Evolutionary conservation across 2,888 invertebrate species (phyloP).

Genomic region (Chalcosyrphus nemorum): DNA sequence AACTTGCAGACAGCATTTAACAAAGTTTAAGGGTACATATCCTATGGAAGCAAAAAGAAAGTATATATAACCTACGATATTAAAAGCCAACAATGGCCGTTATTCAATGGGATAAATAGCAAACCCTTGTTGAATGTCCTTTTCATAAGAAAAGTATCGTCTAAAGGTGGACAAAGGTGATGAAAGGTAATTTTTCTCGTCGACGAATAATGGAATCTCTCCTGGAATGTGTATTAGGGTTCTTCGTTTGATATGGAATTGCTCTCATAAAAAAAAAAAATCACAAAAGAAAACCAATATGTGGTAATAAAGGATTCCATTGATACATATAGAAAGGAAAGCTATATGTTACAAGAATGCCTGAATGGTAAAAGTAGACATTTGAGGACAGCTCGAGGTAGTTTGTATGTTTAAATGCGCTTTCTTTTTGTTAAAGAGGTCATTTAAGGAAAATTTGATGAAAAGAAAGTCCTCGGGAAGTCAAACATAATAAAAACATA

Average conservation of each 20-base stretch:
- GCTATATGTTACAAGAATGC: neutral
- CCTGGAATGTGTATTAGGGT: conserved; percentile 20
- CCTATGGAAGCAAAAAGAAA: neutral
- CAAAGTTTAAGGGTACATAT: neutral
- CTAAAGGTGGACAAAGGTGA: conserved; percentile 21
- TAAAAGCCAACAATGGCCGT: conserved; percentile 24
- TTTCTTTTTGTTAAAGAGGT: too few relatives aligned
- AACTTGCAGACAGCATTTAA: neutral
- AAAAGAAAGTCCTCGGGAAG: too few relatives aligned
- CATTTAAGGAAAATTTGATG: neutral
- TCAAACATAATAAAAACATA: too few relatives aligned
- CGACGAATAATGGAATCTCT: conserved; percentile 4
- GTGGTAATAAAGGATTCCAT: conserved; percentile 4
- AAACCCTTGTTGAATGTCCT: conserved; percentile 31
- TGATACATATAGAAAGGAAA: neutral
- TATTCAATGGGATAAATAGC: conserved; percentile 17
- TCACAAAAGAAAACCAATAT: conserved; percentile 20
- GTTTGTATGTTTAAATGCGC: too few relatives aligned
- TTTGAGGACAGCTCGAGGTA: too few relatives aligned
- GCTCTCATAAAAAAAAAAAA: conserved; percentile 14
- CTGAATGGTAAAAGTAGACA: too few relatives aligned
- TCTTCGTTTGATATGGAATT: conserved; percentile 5
- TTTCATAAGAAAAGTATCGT: neutral
- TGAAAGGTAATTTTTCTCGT: conserved; percentile 27
- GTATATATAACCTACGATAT: neutral